Evolutionary conservation across 1,140 invertebrate genomes (phyloP).

Genomic region (Aethina tumida): DNA sequence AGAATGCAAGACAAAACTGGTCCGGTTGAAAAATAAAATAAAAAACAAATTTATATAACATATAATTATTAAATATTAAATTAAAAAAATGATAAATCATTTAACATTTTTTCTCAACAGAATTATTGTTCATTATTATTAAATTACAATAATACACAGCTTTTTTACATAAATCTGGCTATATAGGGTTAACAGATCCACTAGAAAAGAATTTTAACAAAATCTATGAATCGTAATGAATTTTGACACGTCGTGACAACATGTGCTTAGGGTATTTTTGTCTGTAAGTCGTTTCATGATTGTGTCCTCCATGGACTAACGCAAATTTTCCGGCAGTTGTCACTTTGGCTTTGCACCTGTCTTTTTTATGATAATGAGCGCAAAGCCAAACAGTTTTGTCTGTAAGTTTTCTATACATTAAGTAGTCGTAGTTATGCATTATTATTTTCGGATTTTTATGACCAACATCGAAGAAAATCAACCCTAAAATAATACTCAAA

Average conservation of each 20-base stretch:
- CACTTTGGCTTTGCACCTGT: constrained; percentile 12
- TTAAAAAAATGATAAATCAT: too few species aligned
- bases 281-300: constrained; percentile 9
- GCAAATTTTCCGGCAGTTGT: constrained; percentile 11
- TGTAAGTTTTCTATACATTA: constrained; percentile 12
- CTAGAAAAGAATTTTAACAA: too few species aligned
- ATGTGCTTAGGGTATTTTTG: constrained; percentile 1
- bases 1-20: too few species aligned
- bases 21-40: too few species aligned
- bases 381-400: constrained; percentile 17
- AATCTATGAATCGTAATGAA: neutral
- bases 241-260: constrained; percentile 2
- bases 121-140: too few species aligned
- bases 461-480: constrained; percentile 13
- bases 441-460: constrained; percentile 16
- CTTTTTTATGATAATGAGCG: constrained; percentile 8
- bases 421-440: constrained; percentile 10
- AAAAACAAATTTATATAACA: too few species aligned
- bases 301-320: constrained; percentile 9
- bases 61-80: too few species aligned
- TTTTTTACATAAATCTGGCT: too few species aligned
- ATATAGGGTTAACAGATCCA: too few species aligned
- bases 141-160: too few species aligned
- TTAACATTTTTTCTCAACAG: too few species aligned
- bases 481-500: constrained; percentile 9